Percentiles rank a stretch among this genome's conserved stretches.
Evolutionary conservation across 2,113 vertebrate genomes (phyloP).

Genomic region (Mesembrinibis cayennensis): DNA sequence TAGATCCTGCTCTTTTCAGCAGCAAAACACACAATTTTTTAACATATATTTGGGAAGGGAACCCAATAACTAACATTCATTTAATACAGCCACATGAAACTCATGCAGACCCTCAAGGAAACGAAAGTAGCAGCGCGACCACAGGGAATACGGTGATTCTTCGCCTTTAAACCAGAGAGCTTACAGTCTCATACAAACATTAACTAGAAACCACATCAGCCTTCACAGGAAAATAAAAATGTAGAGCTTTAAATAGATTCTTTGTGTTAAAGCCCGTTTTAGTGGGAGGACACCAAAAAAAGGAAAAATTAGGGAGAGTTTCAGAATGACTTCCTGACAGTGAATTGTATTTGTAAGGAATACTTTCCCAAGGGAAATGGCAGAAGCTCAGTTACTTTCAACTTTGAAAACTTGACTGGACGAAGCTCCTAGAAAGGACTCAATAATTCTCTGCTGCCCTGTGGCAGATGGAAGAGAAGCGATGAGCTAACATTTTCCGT

Average conservation of each 20-base stretch:
- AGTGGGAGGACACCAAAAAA: conserved; percentile 46
- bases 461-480: neutral
- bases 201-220: conserved; percentile 50
- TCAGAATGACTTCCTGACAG: conserved; percentile 53
- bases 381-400: conserved; percentile 1
- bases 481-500: conserved; percentile 22
- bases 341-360: conserved; percentile 56
- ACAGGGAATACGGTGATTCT: neutral
- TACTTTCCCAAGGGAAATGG: conserved; percentile 42
- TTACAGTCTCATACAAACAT: neutral
- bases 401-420: neutral
- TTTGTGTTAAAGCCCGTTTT: conserved; percentile 45
- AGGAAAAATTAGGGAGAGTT: conserved; percentile 40
- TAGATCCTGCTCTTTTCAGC: neutral
- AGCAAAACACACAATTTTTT: neutral
- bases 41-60: neutral
- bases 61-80: neutral
- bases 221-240: conserved; percentile 34
- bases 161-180: neutral
- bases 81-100: neutral
- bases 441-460: neutral
- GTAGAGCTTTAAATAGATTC: conserved; percentile 34
- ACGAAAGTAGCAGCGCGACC: neutral
- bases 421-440: neutral
- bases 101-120: neutral